Evolutionary conservation across 2,888 invertebrate genomes (phyloP).

Genomic region (Caenorhabditis sinica): DNA sequence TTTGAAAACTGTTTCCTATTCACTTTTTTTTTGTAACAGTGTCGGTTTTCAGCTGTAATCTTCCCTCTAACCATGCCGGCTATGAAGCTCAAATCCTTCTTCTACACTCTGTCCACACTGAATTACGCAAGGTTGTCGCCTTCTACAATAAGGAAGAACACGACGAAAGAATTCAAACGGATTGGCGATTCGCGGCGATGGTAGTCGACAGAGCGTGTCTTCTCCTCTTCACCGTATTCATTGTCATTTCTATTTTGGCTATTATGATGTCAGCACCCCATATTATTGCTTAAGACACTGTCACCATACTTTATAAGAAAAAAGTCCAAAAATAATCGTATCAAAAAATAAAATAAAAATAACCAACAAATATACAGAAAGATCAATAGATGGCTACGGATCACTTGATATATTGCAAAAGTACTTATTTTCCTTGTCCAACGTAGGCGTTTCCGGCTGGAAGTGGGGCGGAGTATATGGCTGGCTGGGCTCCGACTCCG

Average conservation of each 20-base stretch:
- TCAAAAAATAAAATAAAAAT: slow-evolving; percentile 29
- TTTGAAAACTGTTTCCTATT: neutral
- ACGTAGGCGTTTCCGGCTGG: slow-evolving; percentile 62
- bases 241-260: slow-evolving; percentile 73
- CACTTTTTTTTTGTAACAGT: too few relatives aligned
- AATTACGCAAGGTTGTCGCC: slow-evolving; percentile 74
- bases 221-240: slow-evolving; percentile 76
- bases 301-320: slow-evolving; percentile 30
- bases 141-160: slow-evolving; percentile 75
- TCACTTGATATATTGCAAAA: neutral
- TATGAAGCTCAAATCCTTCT: slow-evolving; percentile 78
- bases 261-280: slow-evolving; percentile 78
- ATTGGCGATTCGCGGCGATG: slow-evolving; percentile 80
- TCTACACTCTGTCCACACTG: slow-evolving; percentile 76
- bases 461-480: slow-evolving; percentile 63
- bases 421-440: slow-evolving; percentile 57
- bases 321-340: slow-evolving; percentile 5
- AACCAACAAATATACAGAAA: slow-evolving; percentile 62
- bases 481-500: slow-evolving; percentile 53
- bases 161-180: slow-evolving; percentile 74
- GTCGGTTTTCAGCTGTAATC: slow-evolving; percentile 43
- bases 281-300: slow-evolving; percentile 68
- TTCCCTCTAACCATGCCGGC: slow-evolving; percentile 74
- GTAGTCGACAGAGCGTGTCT: slow-evolving; percentile 78
- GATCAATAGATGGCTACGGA: slow-evolving; percentile 45